Evolutionary conservation across 1,140 invertebrate genomes (phyloP), one percentile per base, ranked within the genome.

Genomic region (Yoshiicerus persimilis): DNA sequence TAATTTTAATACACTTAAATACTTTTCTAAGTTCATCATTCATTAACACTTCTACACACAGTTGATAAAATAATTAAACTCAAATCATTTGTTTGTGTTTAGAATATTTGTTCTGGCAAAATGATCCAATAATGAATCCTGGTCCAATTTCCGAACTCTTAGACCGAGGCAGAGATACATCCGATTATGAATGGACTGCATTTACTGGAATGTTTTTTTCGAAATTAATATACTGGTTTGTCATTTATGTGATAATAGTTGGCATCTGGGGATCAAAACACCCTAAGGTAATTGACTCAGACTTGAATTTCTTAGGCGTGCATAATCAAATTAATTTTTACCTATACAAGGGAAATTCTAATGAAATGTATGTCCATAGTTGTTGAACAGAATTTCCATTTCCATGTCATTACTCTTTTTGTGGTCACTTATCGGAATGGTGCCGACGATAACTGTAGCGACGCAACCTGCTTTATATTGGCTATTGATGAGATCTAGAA

Each of bases 161-260:
- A 20, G 90, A 91, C 32, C 92, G 92, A 88, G 93, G 92, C 90
- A 91, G 92, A 88, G 94, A 94, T 90, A 88, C 91, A 47, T 92
- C 93, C 4, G 94, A 95, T 92, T 90, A 92, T 87, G 94, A 95
- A 92, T 95, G 94, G 94, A 91, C 91, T 88, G 91, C 92, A 3
- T 94, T 93, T 90, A 92, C 92, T 34, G 92, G 92, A 36, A 90
- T 94, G 1, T 88, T 94, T 13, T 90, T 88, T 38, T 36, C 41
- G 0, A 91, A 88, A 89, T 84, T 93, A 66, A 90, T 91, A 38
- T 92, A 92, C 20, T 94, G 93, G 92, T 90, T 93, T 86, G 75
- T 92, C 34, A 27, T 92, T 20, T 93, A 94, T 88, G 41, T 93
- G 77, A 5, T 93, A 23, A 64, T 93, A 20, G 91, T 91, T 36